Conservation (phyloP, 2,888 invertebrate species). For the Folsomia candida region DNA sequence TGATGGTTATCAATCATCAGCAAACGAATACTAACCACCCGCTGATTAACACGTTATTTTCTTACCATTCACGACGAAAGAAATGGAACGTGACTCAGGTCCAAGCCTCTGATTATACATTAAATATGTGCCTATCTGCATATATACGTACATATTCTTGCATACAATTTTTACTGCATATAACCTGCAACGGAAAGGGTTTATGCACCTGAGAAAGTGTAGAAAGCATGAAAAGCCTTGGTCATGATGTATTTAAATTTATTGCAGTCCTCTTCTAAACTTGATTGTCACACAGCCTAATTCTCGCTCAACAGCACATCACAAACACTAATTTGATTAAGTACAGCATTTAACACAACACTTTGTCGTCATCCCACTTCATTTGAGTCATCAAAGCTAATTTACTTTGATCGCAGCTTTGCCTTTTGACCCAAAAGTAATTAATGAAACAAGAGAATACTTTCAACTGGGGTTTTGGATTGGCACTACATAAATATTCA, state of each 20-base stretch:
- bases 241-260: too few species aligned
- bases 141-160: not conserved
- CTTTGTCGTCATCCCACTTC: not conserved
- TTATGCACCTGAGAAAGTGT: too few species aligned
- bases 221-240: too few species aligned
- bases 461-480: not conserved
- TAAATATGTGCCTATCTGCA: not conserved
- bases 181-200: too few species aligned
- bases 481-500: too few species aligned
- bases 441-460: not conserved
- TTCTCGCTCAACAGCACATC: too few species aligned
- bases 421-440: constrained; percentile 1
- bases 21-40: not conserved
- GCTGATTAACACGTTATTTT: constrained; percentile 2
- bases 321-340: not conserved
- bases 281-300: too few species aligned
- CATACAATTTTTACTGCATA: too few species aligned
- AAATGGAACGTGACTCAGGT: too few species aligned
- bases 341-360: not conserved
- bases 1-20: not conserved
- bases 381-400: not conserved
- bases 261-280: too few species aligned
- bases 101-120: not conserved
- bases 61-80: not conserved
- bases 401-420: not conserved